These are phyloP conservation scores for Neogobius melanostomus DNA, from an alignment of 2,113 vertebrate species.

Conservation along the genomic window DNA sequence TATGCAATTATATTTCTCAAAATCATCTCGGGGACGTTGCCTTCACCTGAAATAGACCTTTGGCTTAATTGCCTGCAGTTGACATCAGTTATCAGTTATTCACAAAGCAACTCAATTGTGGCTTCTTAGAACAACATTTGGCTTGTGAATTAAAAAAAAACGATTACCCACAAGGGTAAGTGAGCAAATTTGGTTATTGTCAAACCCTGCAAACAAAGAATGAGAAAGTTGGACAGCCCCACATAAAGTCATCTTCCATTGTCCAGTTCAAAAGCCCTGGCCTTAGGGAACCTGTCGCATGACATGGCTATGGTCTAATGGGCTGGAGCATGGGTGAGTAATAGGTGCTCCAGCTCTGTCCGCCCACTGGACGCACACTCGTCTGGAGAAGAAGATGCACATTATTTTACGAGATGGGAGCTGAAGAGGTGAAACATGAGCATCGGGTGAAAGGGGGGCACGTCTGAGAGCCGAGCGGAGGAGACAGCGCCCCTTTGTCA, in stretches of 20 bases:
- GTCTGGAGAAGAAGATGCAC: slow-evolving; percentile 51
- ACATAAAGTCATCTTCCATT: slow-evolving; percentile 37
- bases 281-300: slow-evolving; percentile 51
- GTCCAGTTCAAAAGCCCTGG: slow-evolving; percentile 3
- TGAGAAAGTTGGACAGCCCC: slow-evolving; percentile 33
- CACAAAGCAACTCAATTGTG: too few species aligned
- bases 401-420: slow-evolving; percentile 61
- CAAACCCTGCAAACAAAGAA: slow-evolving; percentile 11
- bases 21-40: too few species aligned
- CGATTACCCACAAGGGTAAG: too few species aligned
- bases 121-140: too few species aligned
- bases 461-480: slow-evolving; percentile 50
- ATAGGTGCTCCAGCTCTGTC: slow-evolving; percentile 66
- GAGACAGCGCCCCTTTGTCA: slow-evolving; percentile 64
- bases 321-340: slow-evolving; percentile 67
- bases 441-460: slow-evolving; percentile 31
- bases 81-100: too few species aligned
- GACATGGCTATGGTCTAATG: slow-evolving; percentile 57
- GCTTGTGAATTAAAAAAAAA: too few species aligned
- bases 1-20: too few species aligned
- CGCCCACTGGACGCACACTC: slow-evolving; percentile 65
- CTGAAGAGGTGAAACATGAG: slow-evolving; percentile 64
- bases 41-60: too few species aligned
- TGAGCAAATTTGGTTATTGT: too few species aligned
- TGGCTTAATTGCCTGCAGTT: too few species aligned